phyloP scores from a whole-genome alignment of 2,113 vertebrate genomes.

The Bothrops jararaca region DNA sequence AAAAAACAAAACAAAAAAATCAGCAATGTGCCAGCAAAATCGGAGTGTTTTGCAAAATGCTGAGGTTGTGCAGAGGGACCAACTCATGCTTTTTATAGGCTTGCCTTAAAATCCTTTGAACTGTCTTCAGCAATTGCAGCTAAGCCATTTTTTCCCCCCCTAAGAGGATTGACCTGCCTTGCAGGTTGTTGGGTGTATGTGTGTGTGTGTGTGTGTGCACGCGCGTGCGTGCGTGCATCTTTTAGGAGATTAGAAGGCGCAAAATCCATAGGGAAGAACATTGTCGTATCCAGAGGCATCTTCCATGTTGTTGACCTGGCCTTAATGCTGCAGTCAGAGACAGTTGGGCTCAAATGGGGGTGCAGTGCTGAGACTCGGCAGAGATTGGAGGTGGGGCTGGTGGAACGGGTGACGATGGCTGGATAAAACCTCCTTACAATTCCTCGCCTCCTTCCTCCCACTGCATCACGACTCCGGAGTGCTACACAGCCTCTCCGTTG shows the following conservation, averaged over 20 bases:
- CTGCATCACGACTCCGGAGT: not conserved
- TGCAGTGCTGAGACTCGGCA: not conserved
- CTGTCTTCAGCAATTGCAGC: not conserved
- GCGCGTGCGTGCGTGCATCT: too few relatives aligned
- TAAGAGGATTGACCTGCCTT: not conserved
- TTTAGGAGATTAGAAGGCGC: not conserved
- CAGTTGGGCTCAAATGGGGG: too few relatives aligned
- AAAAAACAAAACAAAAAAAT: not conserved
- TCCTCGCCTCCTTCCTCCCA: not conserved
- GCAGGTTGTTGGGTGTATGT: not conserved
- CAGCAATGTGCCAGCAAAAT: not conserved
- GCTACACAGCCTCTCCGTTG: not conserved
- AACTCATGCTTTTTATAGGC: not conserved
- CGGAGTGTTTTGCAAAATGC: not conserved
- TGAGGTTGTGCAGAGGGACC: not conserved
- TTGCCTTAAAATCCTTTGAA: not conserved
- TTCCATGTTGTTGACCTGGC: not conserved
- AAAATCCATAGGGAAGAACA: not conserved
- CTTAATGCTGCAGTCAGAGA: not conserved
- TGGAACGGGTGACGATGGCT: not conserved
- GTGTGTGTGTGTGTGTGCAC: not conserved
- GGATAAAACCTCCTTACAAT: not conserved
- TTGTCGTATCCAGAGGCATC: not conserved
- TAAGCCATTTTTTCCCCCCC: not conserved
- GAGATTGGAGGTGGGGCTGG: not conserved